phyloP scores from a whole-genome alignment of 2,797 vertebrate genomes.

The Callimico goeldii region DNA sequence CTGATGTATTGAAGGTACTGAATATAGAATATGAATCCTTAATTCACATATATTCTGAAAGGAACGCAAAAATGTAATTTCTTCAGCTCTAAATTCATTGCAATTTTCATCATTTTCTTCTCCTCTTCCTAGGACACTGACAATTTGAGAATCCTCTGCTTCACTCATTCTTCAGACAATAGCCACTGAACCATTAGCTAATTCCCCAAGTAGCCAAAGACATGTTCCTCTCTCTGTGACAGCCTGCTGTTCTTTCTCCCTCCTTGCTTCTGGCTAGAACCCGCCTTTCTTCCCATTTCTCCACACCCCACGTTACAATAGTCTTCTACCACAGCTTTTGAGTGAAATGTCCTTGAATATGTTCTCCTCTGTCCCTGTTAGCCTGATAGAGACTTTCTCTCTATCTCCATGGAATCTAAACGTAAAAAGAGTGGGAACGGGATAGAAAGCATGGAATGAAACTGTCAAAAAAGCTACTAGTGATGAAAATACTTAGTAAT shows the following conservation, averaged over 20 bases:
- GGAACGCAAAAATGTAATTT: accelerated
- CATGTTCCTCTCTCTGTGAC: background rate
- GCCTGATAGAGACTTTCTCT: accelerated
- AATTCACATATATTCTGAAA: accelerated
- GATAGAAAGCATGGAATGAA: background rate
- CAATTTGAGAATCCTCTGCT: accelerated
- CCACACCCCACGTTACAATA: accelerated
- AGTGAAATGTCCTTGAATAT: background rate
- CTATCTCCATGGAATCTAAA: background rate
- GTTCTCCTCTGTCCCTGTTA: background rate
- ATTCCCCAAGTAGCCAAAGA: background rate
- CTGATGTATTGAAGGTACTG: accelerated
- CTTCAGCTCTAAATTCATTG: background rate
- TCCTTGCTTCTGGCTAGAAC: background rate
- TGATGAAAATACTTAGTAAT: background rate
- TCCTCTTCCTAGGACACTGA: accelerated
- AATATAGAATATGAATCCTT: accelerated
- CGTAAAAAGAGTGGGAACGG: background rate
- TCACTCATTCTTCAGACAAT: accelerated
- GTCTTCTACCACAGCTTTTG: too few relatives aligned
- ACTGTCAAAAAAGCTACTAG: background rate
- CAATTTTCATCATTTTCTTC: background rate
- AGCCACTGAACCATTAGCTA: accelerated
- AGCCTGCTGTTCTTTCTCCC: background rate
- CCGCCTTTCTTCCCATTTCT: accelerated